These are phyloP conservation scores for Melanchra persicariae DNA, from an alignment of 2,888 invertebrate species.

Conservation along the genomic window DNA sequence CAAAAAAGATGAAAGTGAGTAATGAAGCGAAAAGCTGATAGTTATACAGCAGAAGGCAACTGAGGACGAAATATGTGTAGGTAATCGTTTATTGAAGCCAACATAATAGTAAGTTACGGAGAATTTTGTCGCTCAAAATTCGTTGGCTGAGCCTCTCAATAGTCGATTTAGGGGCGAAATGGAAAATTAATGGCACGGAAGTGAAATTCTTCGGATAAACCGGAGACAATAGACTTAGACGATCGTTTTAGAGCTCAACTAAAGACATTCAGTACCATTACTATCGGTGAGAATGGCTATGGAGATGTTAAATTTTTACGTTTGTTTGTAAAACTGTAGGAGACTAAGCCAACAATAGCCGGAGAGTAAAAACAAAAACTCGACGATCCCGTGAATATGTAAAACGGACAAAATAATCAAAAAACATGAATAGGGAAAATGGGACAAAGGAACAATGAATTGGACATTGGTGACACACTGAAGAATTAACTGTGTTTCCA, in stretches of 20 bases:
- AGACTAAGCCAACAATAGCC: constrained; percentile 27
- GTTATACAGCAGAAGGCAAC: constrained; percentile 43
- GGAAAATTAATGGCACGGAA: constrained; percentile 87
- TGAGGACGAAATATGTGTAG: constrained; percentile 68
- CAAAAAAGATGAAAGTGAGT: constrained; percentile 32
- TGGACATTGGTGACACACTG: constrained; percentile 24
- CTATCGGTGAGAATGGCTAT: constrained; percentile 61
- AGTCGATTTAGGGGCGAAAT: constrained; percentile 84
- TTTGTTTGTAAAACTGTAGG: constrained; percentile 42
- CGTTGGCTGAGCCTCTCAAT: constrained; percentile 78
- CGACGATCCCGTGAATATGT: constrained; percentile 35
- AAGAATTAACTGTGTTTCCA: constrained; percentile 20
- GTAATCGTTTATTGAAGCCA: constrained; percentile 71
- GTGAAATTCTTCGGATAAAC: constrained; percentile 83
- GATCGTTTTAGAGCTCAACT: constrained; percentile 74
- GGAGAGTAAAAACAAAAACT: constrained; percentile 32
- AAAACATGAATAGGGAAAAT: constrained; percentile 44
- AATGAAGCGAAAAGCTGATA: constrained; percentile 48
- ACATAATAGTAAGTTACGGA: constrained; percentile 80
- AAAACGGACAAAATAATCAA: constrained; percentile 42
- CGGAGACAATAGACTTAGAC: constrained; percentile 79
- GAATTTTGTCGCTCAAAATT: constrained; percentile 79
- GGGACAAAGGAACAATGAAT: constrained; percentile 34
- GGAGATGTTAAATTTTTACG: constrained; percentile 48
- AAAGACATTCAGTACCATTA: constrained; percentile 70